Percentiles rank a stretch among this genome's conserved stretches.
phyloP scores from a whole-genome alignment of 2,888 invertebrate species.

The Hemicrepidius hirtus region DNA sequence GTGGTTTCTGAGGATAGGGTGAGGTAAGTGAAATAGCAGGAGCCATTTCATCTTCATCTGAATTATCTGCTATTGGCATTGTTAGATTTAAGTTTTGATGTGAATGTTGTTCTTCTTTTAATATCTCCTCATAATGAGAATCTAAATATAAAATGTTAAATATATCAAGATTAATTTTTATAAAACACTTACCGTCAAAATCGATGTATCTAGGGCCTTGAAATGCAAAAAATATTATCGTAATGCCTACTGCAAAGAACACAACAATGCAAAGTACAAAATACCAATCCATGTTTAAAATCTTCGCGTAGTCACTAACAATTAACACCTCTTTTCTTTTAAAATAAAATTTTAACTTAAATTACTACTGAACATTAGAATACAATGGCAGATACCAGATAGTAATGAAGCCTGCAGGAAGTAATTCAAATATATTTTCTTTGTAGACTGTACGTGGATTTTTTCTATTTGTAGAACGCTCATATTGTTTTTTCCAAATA shows the following conservation, averaged over 20 bases:
- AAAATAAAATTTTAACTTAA: too few relatives aligned
- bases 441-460: too few relatives aligned
- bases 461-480: too few relatives aligned
- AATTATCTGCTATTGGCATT: neutral
- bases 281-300: slow-evolving; percentile 7
- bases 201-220: neutral
- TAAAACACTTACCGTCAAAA: neutral
- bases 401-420: too few relatives aligned
- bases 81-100: neutral
- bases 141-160: neutral
- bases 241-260: neutral
- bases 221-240: neutral
- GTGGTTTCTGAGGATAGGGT: slow-evolving; percentile 19
- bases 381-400: too few relatives aligned
- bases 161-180: too few relatives aligned
- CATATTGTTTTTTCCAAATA: too few relatives aligned
- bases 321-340: too few relatives aligned
- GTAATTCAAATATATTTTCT: too few relatives aligned
- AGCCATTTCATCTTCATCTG: neutral
- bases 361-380: too few relatives aligned
- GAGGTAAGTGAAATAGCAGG: slow-evolving; percentile 8
- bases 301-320: too few relatives aligned
- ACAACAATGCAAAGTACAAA: neutral
- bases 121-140: neutral
- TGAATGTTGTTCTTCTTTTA: neutral